A percentile compares a stretch with the other conserved stretches of the same genome.
Evolutionary conservation across 2,888 invertebrate species (phyloP).

Genomic region (Drosophila atroscutellata): DNA sequence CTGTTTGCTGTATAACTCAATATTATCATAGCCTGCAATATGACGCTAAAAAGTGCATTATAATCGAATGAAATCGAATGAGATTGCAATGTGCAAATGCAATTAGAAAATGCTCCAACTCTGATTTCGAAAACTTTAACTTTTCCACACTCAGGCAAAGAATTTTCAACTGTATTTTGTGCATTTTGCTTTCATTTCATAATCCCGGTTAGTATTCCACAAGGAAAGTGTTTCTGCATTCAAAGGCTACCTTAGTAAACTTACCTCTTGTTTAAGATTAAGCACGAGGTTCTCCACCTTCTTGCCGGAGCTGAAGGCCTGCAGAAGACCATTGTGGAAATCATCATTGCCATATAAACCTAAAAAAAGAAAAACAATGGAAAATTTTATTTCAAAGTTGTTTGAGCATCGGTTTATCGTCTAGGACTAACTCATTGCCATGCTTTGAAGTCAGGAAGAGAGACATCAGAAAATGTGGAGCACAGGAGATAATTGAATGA

Average conservation of each 20-base stretch:
- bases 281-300: constrained; percentile 92
- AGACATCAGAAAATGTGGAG: neutral
- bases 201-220: neutral
- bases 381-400: neutral
- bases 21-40: constrained; percentile 9
- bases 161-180: neutral
- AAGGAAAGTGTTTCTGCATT: neutral
- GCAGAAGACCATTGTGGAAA: constrained; percentile 94
- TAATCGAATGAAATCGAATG: constrained; percentile 31
- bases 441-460: neutral
- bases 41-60: constrained; percentile 6
- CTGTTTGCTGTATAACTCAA: constrained; percentile 6
- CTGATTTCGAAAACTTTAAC: neutral
- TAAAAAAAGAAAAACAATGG: constrained; percentile 35
- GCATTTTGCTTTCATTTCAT: neutral
- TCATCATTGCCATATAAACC: constrained; percentile 97
- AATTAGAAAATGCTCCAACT: neutral
- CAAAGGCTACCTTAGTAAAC: constrained; percentile 7
- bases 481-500: neutral
- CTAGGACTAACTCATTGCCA: neutral
- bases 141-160: neutral
- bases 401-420: neutral
- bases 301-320: constrained; percentile 92
- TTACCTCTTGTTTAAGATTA: constrained; percentile 92
- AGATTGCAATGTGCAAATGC: constrained; percentile 6